Percentiles rank a stretch among this genome's conserved stretches.
Evolutionary conservation across 1,140 invertebrate species (phyloP).

Genomic region (Protaetia brevitarsis): DNA sequence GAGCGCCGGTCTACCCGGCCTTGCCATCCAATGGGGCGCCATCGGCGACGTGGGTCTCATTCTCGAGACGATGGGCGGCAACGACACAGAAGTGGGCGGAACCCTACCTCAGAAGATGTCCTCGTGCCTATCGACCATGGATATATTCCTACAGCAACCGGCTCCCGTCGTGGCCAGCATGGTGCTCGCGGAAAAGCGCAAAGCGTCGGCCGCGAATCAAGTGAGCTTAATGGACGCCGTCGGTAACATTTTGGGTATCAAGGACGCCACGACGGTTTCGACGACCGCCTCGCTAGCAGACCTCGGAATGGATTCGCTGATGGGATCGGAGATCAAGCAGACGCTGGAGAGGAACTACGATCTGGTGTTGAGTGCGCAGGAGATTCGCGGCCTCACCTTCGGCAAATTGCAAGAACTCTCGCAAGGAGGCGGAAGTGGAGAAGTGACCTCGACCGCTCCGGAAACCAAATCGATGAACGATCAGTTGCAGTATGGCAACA

Average conservation of each 20-base stretch:
- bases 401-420: slow-evolving; percentile 68
- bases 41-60: slow-evolving; percentile 95
- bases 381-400: slow-evolving; percentile 83
- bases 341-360: slow-evolving; percentile 91
- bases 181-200: slow-evolving; percentile 74
- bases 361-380: slow-evolving; percentile 77
- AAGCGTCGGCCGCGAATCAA: slow-evolving; percentile 42
- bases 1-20: slow-evolving; percentile 70
- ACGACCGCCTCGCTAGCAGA: slow-evolving; percentile 77
- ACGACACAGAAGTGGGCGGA: slow-evolving; percentile 89
- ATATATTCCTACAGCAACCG: slow-evolving; percentile 82
- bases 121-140: slow-evolving; percentile 83
- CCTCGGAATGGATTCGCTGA: slow-evolving; percentile 94
- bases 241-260: slow-evolving; percentile 76
- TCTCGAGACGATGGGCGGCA: slow-evolving; percentile 79
- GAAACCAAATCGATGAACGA: slow-evolving; percentile 35
- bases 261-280: slow-evolving; percentile 76
- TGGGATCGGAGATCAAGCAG: slow-evolving; percentile 98
- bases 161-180: slow-evolving; percentile 82
- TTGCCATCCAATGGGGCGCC: slow-evolving; percentile 97
- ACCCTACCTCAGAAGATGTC: slow-evolving; percentile 89
- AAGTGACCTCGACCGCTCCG: slow-evolving; percentile 42
- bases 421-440: too few relatives aligned
- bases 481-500: slow-evolving; percentile 50
- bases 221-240: slow-evolving; percentile 72